phyloP scores from a whole-genome alignment of 2,797 vertebrate genomes.

The Hybognathus amarus region DNA sequence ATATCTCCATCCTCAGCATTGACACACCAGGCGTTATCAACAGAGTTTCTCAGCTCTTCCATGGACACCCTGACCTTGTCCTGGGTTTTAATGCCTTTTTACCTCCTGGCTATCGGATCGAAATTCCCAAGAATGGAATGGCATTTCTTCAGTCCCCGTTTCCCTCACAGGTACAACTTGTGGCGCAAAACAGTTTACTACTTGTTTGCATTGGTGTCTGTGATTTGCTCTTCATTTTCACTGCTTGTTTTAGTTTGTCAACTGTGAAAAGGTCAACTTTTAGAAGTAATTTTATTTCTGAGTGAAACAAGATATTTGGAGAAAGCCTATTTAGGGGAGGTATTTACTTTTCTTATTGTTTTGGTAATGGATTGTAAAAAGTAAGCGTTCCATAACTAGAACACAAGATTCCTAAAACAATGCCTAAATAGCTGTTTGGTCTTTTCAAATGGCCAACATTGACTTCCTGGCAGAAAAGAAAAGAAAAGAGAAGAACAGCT shows the following conservation, averaged over 20 bases:
- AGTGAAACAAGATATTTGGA: neutral
- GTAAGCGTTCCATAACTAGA: neutral
- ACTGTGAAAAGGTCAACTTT: constrained; percentile 6
- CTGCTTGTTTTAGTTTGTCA: constrained; percentile 6
- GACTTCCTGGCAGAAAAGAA: constrained; percentile 6
- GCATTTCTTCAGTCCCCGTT: constrained; percentile 91
- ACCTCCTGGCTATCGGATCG: constrained; percentile 96
- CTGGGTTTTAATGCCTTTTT: constrained; percentile 98
- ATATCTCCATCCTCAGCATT: constrained; percentile 79
- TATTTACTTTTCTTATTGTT: neutral
- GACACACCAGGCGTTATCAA: constrained; percentile 98
- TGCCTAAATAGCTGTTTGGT: neutral
- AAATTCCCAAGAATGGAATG: constrained; percentile 95
- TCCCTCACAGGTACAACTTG: constrained; percentile 83
- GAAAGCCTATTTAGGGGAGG: neutral
- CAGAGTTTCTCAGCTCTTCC: constrained; percentile 95
- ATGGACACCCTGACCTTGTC: constrained; percentile 96
- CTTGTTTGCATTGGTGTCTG: neutral
- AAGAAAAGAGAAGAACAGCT: neutral
- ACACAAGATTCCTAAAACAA: neutral
- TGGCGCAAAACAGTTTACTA: neutral
- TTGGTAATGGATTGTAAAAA: neutral
- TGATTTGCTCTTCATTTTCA: constrained; percentile 7
- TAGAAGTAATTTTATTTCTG: constrained; percentile 3
- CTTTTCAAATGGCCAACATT: neutral